Conservation (phyloP, 2,113 vertebrate species). For the Lepisosteus osseus region DNA sequence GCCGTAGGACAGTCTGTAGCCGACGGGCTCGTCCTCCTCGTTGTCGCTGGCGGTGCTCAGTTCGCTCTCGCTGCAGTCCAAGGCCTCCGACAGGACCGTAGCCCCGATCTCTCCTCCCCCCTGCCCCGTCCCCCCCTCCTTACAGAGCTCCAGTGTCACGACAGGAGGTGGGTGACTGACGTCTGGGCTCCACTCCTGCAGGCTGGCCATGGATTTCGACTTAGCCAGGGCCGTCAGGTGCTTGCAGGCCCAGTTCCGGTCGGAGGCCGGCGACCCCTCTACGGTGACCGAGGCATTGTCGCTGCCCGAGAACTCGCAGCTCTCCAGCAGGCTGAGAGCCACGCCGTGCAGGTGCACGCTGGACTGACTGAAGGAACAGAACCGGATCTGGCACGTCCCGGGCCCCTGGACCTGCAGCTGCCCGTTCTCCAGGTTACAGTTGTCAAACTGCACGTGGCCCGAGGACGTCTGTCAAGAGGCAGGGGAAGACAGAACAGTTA, state of each 20-base stretch:
- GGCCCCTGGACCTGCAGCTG: conserved; percentile 82
- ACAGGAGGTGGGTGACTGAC: conserved; percentile 10
- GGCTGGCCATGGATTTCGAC: conserved; percentile 38
- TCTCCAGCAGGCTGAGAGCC: conserved; percentile 79
- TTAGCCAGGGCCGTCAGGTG: conserved; percentile 73
- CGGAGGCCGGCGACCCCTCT: conserved; percentile 77
- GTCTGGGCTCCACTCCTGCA: conserved; percentile 22
- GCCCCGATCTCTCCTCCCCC: conserved; percentile 46
- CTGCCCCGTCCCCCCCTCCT: conserved; percentile 36
- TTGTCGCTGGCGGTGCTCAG: conserved; percentile 60
- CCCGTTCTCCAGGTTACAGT: conserved; percentile 84
- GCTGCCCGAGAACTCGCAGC: conserved; percentile 84
- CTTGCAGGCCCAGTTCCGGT: conserved; percentile 87
- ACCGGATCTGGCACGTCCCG: conserved; percentile 84
- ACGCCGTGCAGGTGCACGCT: conserved; percentile 77
- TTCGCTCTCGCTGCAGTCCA: conserved; percentile 69
- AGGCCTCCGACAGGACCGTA: conserved; percentile 53
- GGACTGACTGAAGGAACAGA: conserved; percentile 84
- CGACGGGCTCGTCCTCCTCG: conserved; percentile 47
- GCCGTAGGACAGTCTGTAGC: conserved; percentile 61
- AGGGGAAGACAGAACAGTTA: background rate
- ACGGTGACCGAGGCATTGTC: conserved; percentile 83
- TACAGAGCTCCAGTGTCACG: conserved; percentile 15
- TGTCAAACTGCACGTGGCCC: conserved; percentile 84
- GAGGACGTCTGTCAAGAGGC: conserved; percentile 69